These are phyloP conservation scores for Arizona elegans DNA, from an alignment of 2,113 vertebrate species.

Conservation along the genomic window DNA sequence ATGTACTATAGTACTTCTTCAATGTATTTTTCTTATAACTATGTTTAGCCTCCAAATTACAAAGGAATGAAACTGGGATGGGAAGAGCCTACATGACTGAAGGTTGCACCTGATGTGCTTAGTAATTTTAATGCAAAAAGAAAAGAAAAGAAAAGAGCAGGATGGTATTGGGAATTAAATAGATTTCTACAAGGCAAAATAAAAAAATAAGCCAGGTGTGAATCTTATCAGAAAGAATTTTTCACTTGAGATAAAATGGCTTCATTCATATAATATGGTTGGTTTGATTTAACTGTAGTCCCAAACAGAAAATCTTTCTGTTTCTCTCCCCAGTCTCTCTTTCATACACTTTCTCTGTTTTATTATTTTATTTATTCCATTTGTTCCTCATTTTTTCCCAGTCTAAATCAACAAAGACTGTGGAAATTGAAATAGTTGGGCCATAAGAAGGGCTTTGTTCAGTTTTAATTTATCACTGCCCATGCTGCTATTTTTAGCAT, in stretches of 20 bases:
- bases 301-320: background rate
- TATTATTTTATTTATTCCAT: background rate
- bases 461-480: background rate
- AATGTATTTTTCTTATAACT: background rate
- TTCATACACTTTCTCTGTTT: too few species aligned
- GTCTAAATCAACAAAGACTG: background rate
- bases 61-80: background rate
- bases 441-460: background rate
- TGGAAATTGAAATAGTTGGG: background rate
- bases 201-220: background rate
- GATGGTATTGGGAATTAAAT: background rate
- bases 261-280: background rate
- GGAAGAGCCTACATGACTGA: background rate
- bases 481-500: background rate
- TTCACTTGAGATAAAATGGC: background rate
- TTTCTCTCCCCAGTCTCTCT: background rate
- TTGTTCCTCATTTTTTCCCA: background rate
- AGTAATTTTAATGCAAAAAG: background rate
- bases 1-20: background rate
- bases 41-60: background rate
- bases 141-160: background rate
- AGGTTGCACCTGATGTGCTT: background rate
- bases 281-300: background rate
- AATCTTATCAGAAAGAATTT: background rate
- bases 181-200: background rate